A percentile compares a stretch with the other conserved stretches of the same genome.
Conservation (phyloP, 2,797 vertebrate genomes). For the Mionectes olivaceus region DNA sequence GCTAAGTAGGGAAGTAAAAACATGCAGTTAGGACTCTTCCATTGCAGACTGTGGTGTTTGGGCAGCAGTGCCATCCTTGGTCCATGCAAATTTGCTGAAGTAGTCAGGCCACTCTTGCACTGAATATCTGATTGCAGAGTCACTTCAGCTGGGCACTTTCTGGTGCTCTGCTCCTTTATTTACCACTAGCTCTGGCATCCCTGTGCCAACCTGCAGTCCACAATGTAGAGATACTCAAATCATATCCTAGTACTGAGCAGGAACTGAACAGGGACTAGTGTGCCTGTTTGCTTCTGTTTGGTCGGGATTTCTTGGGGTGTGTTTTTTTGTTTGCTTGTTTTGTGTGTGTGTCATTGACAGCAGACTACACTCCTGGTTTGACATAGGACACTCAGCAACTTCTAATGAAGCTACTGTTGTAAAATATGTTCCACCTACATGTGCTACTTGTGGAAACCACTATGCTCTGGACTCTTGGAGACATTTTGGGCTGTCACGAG, state of each 20-base stretch:
- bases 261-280: conserved; percentile 14
- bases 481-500: neutral
- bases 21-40: neutral
- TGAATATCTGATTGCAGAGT: neutral
- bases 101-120: neutral
- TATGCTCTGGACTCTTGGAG: neutral
- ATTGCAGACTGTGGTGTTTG: neutral
- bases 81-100: neutral
- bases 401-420: conserved; percentile 27
- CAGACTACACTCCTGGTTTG: conserved; percentile 21
- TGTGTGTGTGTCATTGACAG: neutral
- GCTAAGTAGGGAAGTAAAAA: neutral
- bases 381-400: conserved; percentile 28
- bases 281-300: neutral
- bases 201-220: neutral
- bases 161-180: neutral
- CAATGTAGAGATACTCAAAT: neutral
- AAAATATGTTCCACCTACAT: conserved; percentile 9
- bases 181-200: neutral
- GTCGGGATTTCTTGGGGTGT: neutral
- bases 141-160: neutral
- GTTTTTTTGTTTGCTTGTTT: neutral
- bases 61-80: neutral
- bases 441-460: neutral
- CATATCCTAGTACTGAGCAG: neutral